These are phyloP conservation scores for Triops cancriformis DNA, from an alignment of 1,140 invertebrate genomes.

Conservation along the genomic window DNA sequence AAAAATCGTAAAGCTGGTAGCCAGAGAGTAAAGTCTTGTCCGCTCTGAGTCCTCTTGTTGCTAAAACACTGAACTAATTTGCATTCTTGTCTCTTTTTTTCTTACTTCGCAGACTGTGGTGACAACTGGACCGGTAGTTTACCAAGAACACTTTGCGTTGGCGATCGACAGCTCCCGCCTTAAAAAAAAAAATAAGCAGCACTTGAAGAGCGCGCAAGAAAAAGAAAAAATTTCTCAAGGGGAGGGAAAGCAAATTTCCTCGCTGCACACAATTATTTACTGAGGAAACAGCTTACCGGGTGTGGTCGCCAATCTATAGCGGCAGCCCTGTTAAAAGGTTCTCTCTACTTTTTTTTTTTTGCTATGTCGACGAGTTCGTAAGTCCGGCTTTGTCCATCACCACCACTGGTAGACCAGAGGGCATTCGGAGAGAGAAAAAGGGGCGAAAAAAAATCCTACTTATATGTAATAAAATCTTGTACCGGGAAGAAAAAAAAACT, in stretches of 20 bases:
- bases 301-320: not conserved
- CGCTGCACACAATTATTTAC: not conserved
- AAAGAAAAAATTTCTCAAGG: not conserved
- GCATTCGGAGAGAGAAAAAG: not conserved
- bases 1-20: not conserved
- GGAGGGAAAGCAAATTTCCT: not conserved
- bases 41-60: not conserved
- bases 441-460: not conserved
- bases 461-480: not conserved
- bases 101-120: not conserved
- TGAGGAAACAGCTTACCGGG: not conserved
- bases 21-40: not conserved
- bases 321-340: not conserved
- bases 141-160: not conserved
- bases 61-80: slow-evolving; percentile 1
- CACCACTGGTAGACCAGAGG: not conserved
- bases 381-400: not conserved
- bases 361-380: not conserved
- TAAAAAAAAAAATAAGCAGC: not conserved
- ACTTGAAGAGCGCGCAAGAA: not conserved
- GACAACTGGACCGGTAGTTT: not conserved
- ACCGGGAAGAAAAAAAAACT: not conserved
- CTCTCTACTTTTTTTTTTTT: not conserved
- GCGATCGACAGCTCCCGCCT: not conserved
- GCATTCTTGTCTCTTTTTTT: not conserved